These are phyloP conservation scores for Drosophila equinoxialis DNA, from an alignment of 1,140 invertebrate species.

Conservation along the genomic window DNA sequence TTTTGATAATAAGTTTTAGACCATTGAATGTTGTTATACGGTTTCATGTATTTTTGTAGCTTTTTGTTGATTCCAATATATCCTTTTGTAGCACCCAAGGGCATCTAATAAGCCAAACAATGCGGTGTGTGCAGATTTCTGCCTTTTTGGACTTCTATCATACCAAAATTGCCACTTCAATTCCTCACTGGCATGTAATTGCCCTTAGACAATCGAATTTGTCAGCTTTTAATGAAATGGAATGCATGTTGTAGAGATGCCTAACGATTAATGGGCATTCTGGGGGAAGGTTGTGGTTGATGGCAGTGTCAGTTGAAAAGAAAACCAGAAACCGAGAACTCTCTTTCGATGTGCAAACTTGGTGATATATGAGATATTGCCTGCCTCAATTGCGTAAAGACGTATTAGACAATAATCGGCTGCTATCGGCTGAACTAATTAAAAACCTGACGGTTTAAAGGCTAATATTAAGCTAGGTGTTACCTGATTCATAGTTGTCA, in stretches of 20 bases:
- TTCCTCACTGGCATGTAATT: slow-evolving; percentile 11
- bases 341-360: not conserved
- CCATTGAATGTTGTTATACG: too few relatives aligned
- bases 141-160: not conserved
- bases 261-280: not conserved
- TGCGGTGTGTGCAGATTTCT: slow-evolving; percentile 17
- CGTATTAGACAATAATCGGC: too few relatives aligned
- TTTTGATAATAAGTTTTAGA: too few relatives aligned
- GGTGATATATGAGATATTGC: not conserved
- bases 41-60: too few relatives aligned
- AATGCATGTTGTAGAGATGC: not conserved
- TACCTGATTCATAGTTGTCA: too few relatives aligned
- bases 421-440: too few relatives aligned
- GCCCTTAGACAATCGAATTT: slow-evolving; percentile 7
- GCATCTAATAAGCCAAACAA: slow-evolving; percentile 2
- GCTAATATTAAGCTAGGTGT: too few relatives aligned
- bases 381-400: too few relatives aligned
- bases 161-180: slow-evolving; percentile 5
- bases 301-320: too few relatives aligned
- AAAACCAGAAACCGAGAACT: not conserved
- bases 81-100: not conserved
- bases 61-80: not conserved
- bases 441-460: too few relatives aligned
- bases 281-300: not conserved
- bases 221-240: not conserved